These are phyloP conservation scores for Cataglyphis albicans DNA, from an alignment of 2,888 invertebrate species.

Conservation along the genomic window DNA sequence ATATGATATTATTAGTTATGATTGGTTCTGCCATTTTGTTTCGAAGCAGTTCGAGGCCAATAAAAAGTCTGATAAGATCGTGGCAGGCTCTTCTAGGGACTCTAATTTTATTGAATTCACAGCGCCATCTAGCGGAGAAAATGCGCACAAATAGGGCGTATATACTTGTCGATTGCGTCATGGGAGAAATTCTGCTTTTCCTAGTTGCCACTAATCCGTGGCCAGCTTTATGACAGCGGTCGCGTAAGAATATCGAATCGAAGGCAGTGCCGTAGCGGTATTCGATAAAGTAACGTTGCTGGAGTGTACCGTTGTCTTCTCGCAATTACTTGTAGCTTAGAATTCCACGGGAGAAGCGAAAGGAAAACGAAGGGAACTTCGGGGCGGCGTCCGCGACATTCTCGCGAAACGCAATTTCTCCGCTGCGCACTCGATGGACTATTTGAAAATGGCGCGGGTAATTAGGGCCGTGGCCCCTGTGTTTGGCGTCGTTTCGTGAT, in stretches of 20 bases:
- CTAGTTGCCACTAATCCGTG: conserved; percentile 59
- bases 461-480: conserved; percentile 72
- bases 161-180: conserved; percentile 81
- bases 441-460: conserved; percentile 78
- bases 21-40: too few relatives aligned
- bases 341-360: conserved; percentile 12
- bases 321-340: background rate
- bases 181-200: conserved; percentile 80
- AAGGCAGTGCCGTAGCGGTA: conserved; percentile 72
- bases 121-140: conserved; percentile 72
- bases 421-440: conserved; percentile 69
- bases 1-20: too few relatives aligned
- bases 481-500: conserved; percentile 79
- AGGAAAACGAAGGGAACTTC: background rate
- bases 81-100: too few relatives aligned
- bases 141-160: conserved; percentile 68
- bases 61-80: too few relatives aligned
- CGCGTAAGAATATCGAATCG: conserved; percentile 77
- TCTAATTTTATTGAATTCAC: background rate
- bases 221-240: conserved; percentile 77
- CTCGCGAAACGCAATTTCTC: conserved; percentile 26
- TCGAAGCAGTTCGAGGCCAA: too few relatives aligned
- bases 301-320: conserved; percentile 47
- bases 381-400: conserved; percentile 34
- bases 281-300: conserved; percentile 40